Evolutionary conservation across 1,140 invertebrate species (phyloP).

Genomic region (Drosophila asahinai): DNA sequence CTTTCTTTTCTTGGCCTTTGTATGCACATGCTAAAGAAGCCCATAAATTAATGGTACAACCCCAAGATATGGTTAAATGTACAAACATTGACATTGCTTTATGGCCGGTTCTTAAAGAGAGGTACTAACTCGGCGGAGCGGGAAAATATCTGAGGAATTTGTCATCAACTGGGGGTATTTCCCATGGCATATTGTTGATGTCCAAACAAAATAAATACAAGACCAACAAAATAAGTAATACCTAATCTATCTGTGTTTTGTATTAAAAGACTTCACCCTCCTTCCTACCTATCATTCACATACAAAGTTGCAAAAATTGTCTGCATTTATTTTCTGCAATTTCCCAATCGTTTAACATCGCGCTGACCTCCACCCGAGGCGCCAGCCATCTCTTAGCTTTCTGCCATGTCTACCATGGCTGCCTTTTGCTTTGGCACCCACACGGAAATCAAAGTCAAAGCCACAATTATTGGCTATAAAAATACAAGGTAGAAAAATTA

Average conservation of each 20-base stretch:
- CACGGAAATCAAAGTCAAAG: constrained; percentile 80
- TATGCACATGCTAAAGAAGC: constrained; percentile 50
- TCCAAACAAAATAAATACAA: too few relatives aligned
- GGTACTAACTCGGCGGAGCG: background rate
- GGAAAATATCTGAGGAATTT: constrained; percentile 2
- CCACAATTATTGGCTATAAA: constrained; percentile 63
- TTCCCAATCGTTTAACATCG: constrained; percentile 45
- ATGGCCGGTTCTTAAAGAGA: constrained; percentile 11
- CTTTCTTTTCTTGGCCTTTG: constrained; percentile 65
- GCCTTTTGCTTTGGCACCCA: constrained; percentile 54
- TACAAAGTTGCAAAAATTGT: constrained; percentile 4
- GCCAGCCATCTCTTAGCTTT: constrained; percentile 25
- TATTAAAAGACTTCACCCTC: background rate
- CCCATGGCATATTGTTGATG: background rate
- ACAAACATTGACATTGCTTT: constrained; percentile 41
- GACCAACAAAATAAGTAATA: too few relatives aligned
- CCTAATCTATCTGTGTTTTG: too few relatives aligned
- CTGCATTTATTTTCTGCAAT: constrained; percentile 45
- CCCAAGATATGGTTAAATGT: constrained; percentile 40
- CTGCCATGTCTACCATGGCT: background rate
- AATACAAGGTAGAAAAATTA: constrained; percentile 48
- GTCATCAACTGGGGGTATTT: constrained; percentile 12
- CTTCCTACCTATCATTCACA: background rate
- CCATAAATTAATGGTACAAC: constrained; percentile 55
- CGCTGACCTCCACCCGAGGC: constrained; percentile 48